Conservation (phyloP, 2,113 vertebrate species). For the Sinosuthora webbiana region DNA sequence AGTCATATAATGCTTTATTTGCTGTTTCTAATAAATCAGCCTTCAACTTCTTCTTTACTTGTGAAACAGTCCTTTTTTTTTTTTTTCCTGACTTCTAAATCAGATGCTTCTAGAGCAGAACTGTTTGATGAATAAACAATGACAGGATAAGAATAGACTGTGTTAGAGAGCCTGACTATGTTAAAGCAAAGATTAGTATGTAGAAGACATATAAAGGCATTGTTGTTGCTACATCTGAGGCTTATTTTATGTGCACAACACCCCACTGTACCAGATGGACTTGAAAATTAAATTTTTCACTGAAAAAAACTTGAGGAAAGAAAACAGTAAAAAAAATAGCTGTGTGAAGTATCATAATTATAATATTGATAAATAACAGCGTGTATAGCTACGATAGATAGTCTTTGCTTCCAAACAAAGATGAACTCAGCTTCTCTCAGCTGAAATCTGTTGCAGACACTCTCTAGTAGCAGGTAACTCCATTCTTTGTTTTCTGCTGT, state of each 20-base stretch:
- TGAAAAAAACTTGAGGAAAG: neutral
- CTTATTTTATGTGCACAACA: neutral
- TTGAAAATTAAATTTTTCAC: neutral
- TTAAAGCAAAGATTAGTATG: neutral
- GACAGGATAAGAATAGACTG: neutral
- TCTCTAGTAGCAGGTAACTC: neutral
- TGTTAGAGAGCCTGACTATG: neutral
- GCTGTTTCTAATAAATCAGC: neutral
- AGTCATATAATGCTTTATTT: neutral
- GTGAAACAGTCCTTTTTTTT: neutral
- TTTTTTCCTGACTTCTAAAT: neutral
- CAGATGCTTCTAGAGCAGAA: neutral
- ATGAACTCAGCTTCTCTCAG: neutral
- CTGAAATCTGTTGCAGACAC: neutral
- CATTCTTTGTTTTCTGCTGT: neutral
- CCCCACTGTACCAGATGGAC: neutral
- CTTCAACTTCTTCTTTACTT: neutral
- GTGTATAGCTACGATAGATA: neutral
- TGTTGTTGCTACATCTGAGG: neutral
- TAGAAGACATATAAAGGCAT: neutral
- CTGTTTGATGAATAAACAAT: neutral
- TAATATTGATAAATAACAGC: neutral
- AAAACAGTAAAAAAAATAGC: neutral
- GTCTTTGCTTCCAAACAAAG: neutral
- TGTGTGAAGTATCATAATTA: neutral